Conservation (phyloP, 2,113 vertebrate genomes). For the Rhabdornis inornatus region DNA sequence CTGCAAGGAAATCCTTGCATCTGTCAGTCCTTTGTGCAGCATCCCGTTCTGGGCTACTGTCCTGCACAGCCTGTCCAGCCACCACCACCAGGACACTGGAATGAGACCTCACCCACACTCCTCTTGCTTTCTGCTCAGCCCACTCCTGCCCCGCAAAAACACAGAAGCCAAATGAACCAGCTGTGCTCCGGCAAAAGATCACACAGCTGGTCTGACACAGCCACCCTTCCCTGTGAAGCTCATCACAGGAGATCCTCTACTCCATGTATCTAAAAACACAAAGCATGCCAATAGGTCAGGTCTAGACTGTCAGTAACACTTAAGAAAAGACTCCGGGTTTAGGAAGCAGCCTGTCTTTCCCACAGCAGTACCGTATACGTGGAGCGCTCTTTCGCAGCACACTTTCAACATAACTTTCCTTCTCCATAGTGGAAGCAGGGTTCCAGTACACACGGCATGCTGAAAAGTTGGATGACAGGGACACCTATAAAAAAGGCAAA, state of each 20-base stretch:
- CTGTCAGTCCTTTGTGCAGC: neutral
- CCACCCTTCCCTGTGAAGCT: neutral
- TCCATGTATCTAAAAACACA: neutral
- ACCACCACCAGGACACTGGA: neutral
- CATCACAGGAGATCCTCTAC: neutral
- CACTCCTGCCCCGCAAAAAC: neutral
- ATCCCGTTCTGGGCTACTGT: neutral
- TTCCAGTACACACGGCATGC: conserved; percentile 82
- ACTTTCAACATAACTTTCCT: conserved; percentile 49
- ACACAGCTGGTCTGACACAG: neutral
- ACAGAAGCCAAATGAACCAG: neutral
- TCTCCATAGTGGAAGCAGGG: conserved; percentile 35
- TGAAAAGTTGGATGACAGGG: conserved; percentile 76
- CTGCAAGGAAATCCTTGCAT: neutral
- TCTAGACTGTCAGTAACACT: neutral
- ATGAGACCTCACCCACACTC: neutral
- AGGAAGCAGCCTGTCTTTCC: neutral
- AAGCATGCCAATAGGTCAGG: neutral
- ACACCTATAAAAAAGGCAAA: conserved; percentile 70
- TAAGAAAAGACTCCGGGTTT: neutral
- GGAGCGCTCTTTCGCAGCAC: conserved; percentile 67
- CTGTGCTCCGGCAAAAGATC: neutral
- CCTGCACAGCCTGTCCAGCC: neutral
- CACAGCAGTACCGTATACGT: conserved; percentile 71
- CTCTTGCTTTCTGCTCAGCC: neutral